These are phyloP conservation scores for Thamnophis sirtalis DNA, from an alignment of 2,113 vertebrate species.

Conservation along the genomic window DNA sequence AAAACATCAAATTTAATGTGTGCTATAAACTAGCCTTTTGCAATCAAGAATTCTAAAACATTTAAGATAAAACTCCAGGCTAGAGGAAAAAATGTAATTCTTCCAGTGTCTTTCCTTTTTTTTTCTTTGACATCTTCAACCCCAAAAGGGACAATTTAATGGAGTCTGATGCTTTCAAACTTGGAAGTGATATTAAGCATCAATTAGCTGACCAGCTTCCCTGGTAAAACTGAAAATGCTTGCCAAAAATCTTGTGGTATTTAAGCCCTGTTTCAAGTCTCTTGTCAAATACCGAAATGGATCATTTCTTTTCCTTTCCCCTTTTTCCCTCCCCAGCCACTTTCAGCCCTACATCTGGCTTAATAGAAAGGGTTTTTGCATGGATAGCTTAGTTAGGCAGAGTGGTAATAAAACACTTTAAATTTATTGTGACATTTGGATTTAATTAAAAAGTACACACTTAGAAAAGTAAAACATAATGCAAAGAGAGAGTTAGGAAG, in stretches of 20 bases:
- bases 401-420: conserved; percentile 77
- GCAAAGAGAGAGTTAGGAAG: conserved; percentile 70
- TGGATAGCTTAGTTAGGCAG: conserved; percentile 72
- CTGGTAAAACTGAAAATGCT: conserved; percentile 46
- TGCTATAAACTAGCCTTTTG: conserved; percentile 16
- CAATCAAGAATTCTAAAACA: fast-evolving
- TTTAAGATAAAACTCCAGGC: conserved; percentile 4
- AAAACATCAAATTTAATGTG: conserved; percentile 15
- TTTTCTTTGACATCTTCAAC: neutral
- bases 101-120: neutral
- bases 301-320: conserved; percentile 38
- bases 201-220: conserved; percentile 46
- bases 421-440: conserved; percentile 84
- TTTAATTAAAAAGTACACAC: conserved; percentile 85
- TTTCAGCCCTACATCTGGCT: conserved; percentile 55
- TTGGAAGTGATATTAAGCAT: conserved; percentile 49
- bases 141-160: conserved; percentile 16
- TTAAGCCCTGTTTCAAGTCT: conserved; percentile 63
- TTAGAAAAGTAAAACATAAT: conserved; percentile 80
- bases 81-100: neutral
- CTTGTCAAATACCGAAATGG: conserved; percentile 60
- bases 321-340: conserved; percentile 30
- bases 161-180: neutral
- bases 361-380: conserved; percentile 64
- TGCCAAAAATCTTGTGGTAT: conserved; percentile 60